Conservation (phyloP, 2,797 vertebrate species). For the Hypotaenidia philippensis region DNA sequence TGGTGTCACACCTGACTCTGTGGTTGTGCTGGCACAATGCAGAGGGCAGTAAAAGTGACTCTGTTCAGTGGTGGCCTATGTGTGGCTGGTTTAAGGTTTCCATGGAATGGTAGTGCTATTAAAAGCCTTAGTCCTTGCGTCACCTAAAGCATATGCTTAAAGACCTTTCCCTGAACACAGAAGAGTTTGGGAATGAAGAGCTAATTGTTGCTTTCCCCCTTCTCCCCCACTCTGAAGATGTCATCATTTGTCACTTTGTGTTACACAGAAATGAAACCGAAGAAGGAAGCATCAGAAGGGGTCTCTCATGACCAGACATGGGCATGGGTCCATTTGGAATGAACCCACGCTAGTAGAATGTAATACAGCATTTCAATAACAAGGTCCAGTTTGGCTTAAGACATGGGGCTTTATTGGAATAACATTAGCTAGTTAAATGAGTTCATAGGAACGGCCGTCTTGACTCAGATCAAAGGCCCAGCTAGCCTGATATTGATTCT, state of each 20-base stretch:
- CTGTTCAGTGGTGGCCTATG: background rate
- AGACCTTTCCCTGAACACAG: background rate
- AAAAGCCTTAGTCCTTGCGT: background rate
- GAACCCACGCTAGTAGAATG: background rate
- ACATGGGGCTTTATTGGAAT: background rate
- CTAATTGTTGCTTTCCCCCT: background rate
- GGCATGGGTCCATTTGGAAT: background rate
- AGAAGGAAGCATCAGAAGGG: background rate
- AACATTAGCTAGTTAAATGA: background rate
- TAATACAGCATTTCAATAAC: background rate
- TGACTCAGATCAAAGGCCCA: background rate
- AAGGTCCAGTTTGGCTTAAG: constrained; percentile 1
- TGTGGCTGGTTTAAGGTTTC: background rate
- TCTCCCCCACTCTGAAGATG: background rate
- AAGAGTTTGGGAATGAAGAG: background rate
- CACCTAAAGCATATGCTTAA: background rate
- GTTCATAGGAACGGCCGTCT: background rate
- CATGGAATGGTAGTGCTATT: background rate
- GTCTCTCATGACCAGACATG: fast-evolving
- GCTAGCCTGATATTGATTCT: background rate
- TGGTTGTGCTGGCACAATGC: background rate
- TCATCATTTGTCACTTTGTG: background rate
- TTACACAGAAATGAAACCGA: background rate
- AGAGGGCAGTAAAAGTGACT: background rate
- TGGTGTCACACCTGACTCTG: background rate